Percentiles rank a stretch among this genome's conserved stretches.
These are phyloP conservation scores for Lottia gigantea DNA, from an alignment of 2,888 invertebrate genomes.

Conservation along the genomic window DNA sequence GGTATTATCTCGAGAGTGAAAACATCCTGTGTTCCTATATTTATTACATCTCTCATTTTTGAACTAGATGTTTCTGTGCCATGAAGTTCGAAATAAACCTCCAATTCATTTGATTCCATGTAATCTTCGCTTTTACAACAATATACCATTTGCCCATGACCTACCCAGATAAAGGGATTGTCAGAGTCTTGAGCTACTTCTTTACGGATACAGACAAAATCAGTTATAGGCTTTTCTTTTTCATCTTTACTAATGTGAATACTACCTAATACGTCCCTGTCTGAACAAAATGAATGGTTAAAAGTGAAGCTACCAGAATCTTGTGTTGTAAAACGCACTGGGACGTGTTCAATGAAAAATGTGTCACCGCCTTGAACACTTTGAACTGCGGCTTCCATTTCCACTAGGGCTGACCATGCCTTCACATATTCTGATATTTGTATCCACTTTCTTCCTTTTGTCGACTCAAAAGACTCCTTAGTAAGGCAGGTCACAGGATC, in stretches of 20 bases:
- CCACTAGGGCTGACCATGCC: conserved; percentile 42
- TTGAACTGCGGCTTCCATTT: conserved; percentile 46
- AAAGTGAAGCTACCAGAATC: conserved; percentile 37
- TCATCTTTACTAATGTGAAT: conserved; percentile 29
- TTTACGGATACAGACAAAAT: conserved; percentile 21
- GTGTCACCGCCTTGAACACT: conserved; percentile 36
- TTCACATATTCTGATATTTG: conserved; percentile 29
- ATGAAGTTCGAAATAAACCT: too few relatives aligned
- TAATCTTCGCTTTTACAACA: neutral
- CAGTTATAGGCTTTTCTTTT: conserved; percentile 20
- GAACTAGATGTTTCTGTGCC: neutral
- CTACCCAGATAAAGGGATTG: conserved; percentile 21
- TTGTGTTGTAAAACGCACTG: conserved; percentile 28
- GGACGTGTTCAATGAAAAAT: conserved; percentile 37
- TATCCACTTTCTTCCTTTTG: conserved; percentile 25
- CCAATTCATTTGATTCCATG: too few relatives aligned
- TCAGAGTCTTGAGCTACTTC: neutral
- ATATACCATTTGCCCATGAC: conserved; percentile 23
- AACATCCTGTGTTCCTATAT: neutral
- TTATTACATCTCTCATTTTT: neutral
- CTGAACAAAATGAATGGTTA: conserved; percentile 29
- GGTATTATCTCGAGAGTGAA: neutral
- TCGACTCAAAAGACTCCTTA: conserved; percentile 34
- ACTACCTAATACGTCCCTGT: conserved; percentile 42
- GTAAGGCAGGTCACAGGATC: conserved; percentile 34